Base-by-base conservation (phyloP, 2,113 vertebrate species). In the Rhodinocichla rosea region DNA sequence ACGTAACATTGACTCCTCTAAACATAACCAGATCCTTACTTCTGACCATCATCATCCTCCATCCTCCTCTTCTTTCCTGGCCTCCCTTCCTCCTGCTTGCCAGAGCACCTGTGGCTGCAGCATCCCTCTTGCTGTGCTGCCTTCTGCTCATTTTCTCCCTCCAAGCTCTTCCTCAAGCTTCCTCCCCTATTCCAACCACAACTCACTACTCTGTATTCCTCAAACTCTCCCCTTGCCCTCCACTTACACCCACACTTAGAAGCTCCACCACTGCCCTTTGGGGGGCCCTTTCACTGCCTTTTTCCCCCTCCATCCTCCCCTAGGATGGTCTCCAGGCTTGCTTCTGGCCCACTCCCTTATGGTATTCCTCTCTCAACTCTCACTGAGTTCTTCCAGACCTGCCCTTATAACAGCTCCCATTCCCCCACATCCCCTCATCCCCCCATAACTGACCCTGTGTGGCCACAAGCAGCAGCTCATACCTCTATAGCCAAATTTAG, bases 181-280 rank as follows among this genome's bases (percentile, higher is more conserved):
- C 15, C 13, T 45, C 13, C 19, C 22, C n/a, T 63, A 15, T 21
- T 84, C 28, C n/a, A 73, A 32, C 10, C 20, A 33, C 2, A 3
- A 37, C 39, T 42, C 0, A 0, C 19, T 32, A 28, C 24, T 32
- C 4, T 8, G 2, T 37, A 15, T 56, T 49, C 30, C 35, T 44
- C 57, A 76, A 59, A 52, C 5, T 56, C 5, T n/a, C n/a, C n/a
- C 37, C 17, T 64, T 2, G 2, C 28, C 13, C 57, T 82, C 5
- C 32, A 13, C n/a, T 75, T 62, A 71, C 12, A 57, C 4, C 9
- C 78, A 26, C 20, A 33, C 4, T 24, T 18, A 40, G 35, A n/a
- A n/a, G n/a, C n/a, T n/a, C 21, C 17, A 59, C 19, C 0, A 0
- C 23, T 50, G 37, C 9, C 7, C 16, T 16, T 42, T 50, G 15